phyloP scores from a whole-genome alignment of 2,888 invertebrate genomes.

The Drosophila affinis region DNA sequence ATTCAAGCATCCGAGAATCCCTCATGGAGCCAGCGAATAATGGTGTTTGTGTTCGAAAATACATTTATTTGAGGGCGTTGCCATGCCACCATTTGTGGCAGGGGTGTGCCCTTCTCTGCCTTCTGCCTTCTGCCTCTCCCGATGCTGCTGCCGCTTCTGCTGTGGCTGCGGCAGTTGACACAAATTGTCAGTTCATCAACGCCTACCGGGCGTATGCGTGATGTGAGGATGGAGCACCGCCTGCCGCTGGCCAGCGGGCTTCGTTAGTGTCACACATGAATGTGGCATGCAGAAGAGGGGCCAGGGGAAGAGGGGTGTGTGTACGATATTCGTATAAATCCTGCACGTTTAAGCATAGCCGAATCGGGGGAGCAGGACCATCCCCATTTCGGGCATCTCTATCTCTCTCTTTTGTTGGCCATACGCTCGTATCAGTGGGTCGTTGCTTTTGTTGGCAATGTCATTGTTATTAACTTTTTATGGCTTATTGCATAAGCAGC shows the following conservation, averaged over 20 bases:
- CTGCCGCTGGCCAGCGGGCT: constrained; percentile 45
- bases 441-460: constrained; percentile 54
- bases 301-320: constrained; percentile 7
- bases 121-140: constrained; percentile 56
- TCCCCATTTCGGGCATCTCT: neutral
- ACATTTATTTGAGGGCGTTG: constrained; percentile 76
- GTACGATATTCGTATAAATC: constrained; percentile 62
- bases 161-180: constrained; percentile 74
- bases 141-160: constrained; percentile 2
- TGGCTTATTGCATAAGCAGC: constrained; percentile 77
- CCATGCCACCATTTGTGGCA: constrained; percentile 12
- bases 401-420: constrained; percentile 27
- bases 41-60: constrained; percentile 77
- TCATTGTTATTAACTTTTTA: constrained; percentile 79
- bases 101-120: constrained; percentile 32
- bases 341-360: constrained; percentile 76
- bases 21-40: constrained; percentile 64
- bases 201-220: constrained; percentile 73
- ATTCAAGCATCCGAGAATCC: constrained; percentile 24
- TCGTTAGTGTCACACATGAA: constrained; percentile 55
- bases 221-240: constrained; percentile 42
- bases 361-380: constrained; percentile 56
- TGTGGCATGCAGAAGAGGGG: neutral
- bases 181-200: constrained; percentile 81
- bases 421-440: constrained; percentile 39